Base-by-base conservation (phyloP, 1,140 invertebrate genomes). In the Paracyclopina nana region DNA sequence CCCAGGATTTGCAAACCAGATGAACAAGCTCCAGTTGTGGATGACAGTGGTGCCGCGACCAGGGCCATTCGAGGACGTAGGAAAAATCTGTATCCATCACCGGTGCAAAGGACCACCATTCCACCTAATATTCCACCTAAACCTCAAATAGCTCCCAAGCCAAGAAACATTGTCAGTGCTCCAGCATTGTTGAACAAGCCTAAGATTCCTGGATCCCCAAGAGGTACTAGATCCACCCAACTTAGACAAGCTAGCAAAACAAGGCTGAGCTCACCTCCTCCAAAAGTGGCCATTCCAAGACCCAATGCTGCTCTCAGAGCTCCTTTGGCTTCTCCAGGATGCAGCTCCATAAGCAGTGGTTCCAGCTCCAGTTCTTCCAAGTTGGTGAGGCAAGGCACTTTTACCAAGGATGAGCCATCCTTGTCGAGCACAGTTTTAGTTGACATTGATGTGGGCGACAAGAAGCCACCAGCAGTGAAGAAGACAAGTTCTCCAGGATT, bases 111-210 rank as follows among this genome's bases (percentile, higher is more conserved):
- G 20, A n/a, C 48, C 18, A 50, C 48, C 6, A 20, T 50, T 3
- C 48, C 48, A 4, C 48, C 48, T 2, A 24, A 12, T 20, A 38
- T 50, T 50, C 48, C 48, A 2, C 48, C 48, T n/a, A 50, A 50
- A 31, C 48, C 48, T 9, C 14, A 4, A 4, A 14, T 30, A 29
- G 46, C 27, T 40, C 48, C 18, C 3, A 16, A 16, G 14, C 29
- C 11, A 9, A 18, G 14, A 29, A 2, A 9, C 18, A 14, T 41
- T 18, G 24, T 14, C 18, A 50, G 28, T 22, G 26, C 48, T 2
- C 30, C 48, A 2, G n/a, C n/a, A n/a, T n/a, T n/a, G n/a, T n/a
- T n/a, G n/a, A n/a, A n/a, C n/a, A n/a, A n/a, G n/a, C 16, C 38
- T 40, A 12, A 18, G 12, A 30, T 12, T 9, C 29, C n/a, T 38